These are phyloP conservation scores for Drosophila fungiperda DNA, from an alignment of 2,888 invertebrate genomes.

Conservation along the genomic window DNA sequence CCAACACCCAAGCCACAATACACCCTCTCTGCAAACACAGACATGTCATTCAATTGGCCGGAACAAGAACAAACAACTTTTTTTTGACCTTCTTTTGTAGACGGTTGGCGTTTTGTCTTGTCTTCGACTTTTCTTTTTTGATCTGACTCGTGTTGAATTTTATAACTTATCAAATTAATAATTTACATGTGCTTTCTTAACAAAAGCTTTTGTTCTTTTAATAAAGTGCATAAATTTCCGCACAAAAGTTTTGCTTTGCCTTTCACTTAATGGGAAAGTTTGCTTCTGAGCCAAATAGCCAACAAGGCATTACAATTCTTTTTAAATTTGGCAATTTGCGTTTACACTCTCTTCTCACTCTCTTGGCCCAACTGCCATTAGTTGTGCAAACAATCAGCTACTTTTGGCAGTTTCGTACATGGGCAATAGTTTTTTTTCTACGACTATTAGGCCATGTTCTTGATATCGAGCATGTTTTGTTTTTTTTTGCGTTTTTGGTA, in stretches of 20 bases:
- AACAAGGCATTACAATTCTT: slow-evolving; percentile 26
- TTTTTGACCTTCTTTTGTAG: slow-evolving; percentile 8
- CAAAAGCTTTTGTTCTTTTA: slow-evolving; percentile 26
- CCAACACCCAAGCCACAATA: background rate
- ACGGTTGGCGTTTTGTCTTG: slow-evolving; percentile 13
- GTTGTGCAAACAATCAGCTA: slow-evolving; percentile 72
- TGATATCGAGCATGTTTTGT: slow-evolving; percentile 33
- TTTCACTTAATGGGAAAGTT: slow-evolving; percentile 1
- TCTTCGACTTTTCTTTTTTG: background rate
- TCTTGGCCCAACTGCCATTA: slow-evolving; percentile 55
- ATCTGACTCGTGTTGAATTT: slow-evolving; percentile 10
- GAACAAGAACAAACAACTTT: slow-evolving; percentile 3
- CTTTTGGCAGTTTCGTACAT: slow-evolving; percentile 30
- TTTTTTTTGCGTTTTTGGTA: slow-evolving; percentile 27
- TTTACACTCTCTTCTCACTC: slow-evolving; percentile 26
- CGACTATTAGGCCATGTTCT: slow-evolving; percentile 20
- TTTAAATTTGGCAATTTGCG: slow-evolving; percentile 47
- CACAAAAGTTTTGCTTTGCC: slow-evolving; percentile 8
- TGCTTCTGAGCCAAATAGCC: slow-evolving; percentile 10
- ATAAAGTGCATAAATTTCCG: slow-evolving; percentile 41
- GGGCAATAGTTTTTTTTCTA: slow-evolving; percentile 15
- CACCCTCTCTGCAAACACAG: slow-evolving; percentile 10
- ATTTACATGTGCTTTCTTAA: slow-evolving; percentile 30
- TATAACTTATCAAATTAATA: slow-evolving; percentile 58
- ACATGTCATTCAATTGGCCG: slow-evolving; percentile 13